Base-by-base conservation (phyloP, 2,888 invertebrate genomes). In the Atrina japonica region DNA sequence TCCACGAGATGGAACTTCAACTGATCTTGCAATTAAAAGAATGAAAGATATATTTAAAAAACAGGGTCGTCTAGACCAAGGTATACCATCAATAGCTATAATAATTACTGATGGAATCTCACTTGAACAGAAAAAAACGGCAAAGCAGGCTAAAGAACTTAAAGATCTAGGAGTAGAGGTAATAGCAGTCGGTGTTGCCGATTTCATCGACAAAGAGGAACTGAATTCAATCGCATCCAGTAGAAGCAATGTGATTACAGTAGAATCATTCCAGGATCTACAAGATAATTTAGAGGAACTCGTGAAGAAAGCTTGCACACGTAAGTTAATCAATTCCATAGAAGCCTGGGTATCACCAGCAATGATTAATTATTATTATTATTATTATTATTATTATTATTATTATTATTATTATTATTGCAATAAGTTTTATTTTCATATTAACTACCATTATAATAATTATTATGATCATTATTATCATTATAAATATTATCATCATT, bases 31-130 rank as follows among this genome's bases (percentile, higher is more conserved):
- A 7, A 76, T 85, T 16, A 29, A 53, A 7, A 65, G 43, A 18
- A 84, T 84, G 80, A 67, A 63, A 21, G 18, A 72, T 9, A 40
- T 80, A 49, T 78, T 83, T 47, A 43, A 60, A 0, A 63, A 74
- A 2, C 30, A 40, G 0, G 47, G 43, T 18, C 30, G 49, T 21
- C 11, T 1, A 47, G 75, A 79, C 23, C 7, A 5, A 53, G 75
- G 78, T 23, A 83, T 90, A 1, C 89, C 90, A 0, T 88, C 87
- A 72, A 84, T 90, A 0, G 88, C 86, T 7, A 81, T 91, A 23
- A 88, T 91, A 5, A 85, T 91, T 27, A 90, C 91, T 0, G 91
- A 91, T 68, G 91, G 90, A 16, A 84, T 86, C 55, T 89, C 90
- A 30, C 88, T 83, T 25, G 43, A 75, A 55, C 76, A 74, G 2